Evolutionary conservation across 2,888 invertebrate genomes (phyloP).

Genomic region (Portevinia maculata): DNA sequence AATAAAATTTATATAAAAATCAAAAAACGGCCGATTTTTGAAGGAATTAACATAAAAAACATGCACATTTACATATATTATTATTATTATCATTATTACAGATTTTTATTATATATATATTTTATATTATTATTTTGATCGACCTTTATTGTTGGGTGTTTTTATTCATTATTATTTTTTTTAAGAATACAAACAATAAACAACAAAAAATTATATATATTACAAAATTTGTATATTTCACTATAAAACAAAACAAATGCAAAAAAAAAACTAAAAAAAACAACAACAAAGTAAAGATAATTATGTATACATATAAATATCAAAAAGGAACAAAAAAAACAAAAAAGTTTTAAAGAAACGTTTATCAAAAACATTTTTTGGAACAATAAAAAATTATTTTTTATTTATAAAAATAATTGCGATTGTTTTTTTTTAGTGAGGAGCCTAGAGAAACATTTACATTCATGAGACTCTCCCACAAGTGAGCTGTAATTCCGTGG

Average conservation of each 20-base stretch:
- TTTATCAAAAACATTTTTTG: constrained; percentile 74
- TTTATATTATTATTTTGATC: constrained; percentile 74
- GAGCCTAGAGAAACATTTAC: background rate
- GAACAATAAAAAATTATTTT: constrained; percentile 74
- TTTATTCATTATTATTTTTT: constrained; percentile 73
- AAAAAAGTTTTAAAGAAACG: constrained; percentile 66
- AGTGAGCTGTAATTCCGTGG: too few species aligned
- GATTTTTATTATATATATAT: constrained; percentile 73
- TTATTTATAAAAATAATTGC: constrained; percentile 71
- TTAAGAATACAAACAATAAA: constrained; percentile 69
- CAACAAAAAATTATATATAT: constrained; percentile 37
- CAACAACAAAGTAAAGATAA: constrained; percentile 69
- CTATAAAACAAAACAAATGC: constrained; percentile 51
- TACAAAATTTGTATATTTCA: constrained; percentile 74
- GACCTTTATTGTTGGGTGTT: constrained; percentile 72
- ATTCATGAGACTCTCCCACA: background rate
- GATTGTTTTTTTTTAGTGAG: constrained; percentile 5
- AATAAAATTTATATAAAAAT: constrained; percentile 56
- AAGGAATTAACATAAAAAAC: constrained; percentile 47
- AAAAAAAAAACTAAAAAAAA: constrained; percentile 16
- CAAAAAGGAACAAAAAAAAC: constrained; percentile 33
- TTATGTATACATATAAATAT: constrained; percentile 72
- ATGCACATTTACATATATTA: constrained; percentile 72
- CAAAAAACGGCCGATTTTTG: constrained; percentile 39
- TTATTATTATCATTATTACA: constrained; percentile 70